phyloP scores from a whole-genome alignment of 2,888 invertebrate species.

The Cataglyphis rosenhaueri region DNA sequence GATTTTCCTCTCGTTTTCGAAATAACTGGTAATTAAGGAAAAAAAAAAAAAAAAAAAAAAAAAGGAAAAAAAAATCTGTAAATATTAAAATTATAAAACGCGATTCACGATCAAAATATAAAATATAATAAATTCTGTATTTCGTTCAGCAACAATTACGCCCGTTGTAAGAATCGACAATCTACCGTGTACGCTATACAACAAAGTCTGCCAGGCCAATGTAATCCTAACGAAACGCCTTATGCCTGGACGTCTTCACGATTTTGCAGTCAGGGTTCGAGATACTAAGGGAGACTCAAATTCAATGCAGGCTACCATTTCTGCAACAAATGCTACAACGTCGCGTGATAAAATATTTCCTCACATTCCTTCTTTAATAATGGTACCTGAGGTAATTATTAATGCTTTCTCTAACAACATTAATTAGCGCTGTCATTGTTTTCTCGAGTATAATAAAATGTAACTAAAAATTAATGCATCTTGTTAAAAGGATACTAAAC shows the following conservation, averaged over 20 bases:
- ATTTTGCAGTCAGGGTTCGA: constrained; percentile 90
- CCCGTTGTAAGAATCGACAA: constrained; percentile 92
- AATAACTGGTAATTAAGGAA: constrained; percentile 87
- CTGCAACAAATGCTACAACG: constrained; percentile 94
- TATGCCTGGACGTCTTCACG: constrained; percentile 93
- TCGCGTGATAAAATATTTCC: constrained; percentile 94
- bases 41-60: neutral
- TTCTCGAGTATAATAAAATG: neutral
- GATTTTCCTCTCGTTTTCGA: constrained; percentile 95
- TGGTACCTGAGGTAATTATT: constrained; percentile 90
- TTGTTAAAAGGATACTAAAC: constrained; percentile 89
- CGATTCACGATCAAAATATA: neutral
- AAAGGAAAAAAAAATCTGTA: neutral
- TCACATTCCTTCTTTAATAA: constrained; percentile 91
- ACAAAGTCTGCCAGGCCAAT: constrained; percentile 96
- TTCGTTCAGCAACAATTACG: constrained; percentile 88
- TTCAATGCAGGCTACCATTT: constrained; percentile 92
- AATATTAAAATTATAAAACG: neutral
- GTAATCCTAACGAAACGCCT: constrained; percentile 92
- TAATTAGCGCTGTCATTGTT: constrained; percentile 33
- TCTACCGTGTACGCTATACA: constrained; percentile 94
- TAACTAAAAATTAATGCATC: constrained; percentile 5
- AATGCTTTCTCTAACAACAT: neutral
- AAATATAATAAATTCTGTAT: neutral
- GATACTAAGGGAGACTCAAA: constrained; percentile 93